Base-by-base conservation (phyloP, 2,888 invertebrate genomes). In the Xanthia icteritia region DNA sequence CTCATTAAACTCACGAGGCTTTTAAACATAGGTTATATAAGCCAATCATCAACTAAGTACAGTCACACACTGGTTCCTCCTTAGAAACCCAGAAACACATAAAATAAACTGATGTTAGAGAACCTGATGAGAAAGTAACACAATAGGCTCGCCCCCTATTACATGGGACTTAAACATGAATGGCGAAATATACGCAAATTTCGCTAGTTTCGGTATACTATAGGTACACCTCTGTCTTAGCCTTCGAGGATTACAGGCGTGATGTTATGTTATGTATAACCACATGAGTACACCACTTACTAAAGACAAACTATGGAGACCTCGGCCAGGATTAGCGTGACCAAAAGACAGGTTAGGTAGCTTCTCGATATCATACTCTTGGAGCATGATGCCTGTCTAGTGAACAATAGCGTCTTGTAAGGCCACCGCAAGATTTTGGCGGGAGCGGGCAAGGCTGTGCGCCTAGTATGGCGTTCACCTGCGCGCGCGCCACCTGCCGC, bases 381-480 rank as follows among this genome's bases (percentile, higher is more conserved):
- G 69, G 23, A 36, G 39, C 60, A 79, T 79, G 74, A 67, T 69
- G 45, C 17, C 39, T 76, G 73, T 77, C 82, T 84, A 82, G 74
- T 76, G 82, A 82, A 88, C 84, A 81, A 82, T 88, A 88, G 88
- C 31, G 4, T 51, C 56, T 51, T 86, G 83, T 88, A 87, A 88
- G 83, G 87, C 90, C 90, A 91, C 83, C 76, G 68, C 81, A 91
- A 94, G 95, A 95, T 95, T 95, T 96, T 90, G 94, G 94, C 93
- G 91, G 91, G 89, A 89, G 82, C 76, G 79, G 56, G 89, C 90
- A 92, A 92, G 92, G 92, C 93, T 92, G 89, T 91, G 88, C 90
- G 89, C 94, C 95, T 94, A 94, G 95, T 95, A 94, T 92, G 94
- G 94, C 89, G 89, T 86, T 93, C 96, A 96, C 96, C 96, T 96